These are phyloP conservation scores for Ctenicera cuprea DNA, from an alignment of 2,888 invertebrate genomes.

Conservation along the genomic window DNA sequence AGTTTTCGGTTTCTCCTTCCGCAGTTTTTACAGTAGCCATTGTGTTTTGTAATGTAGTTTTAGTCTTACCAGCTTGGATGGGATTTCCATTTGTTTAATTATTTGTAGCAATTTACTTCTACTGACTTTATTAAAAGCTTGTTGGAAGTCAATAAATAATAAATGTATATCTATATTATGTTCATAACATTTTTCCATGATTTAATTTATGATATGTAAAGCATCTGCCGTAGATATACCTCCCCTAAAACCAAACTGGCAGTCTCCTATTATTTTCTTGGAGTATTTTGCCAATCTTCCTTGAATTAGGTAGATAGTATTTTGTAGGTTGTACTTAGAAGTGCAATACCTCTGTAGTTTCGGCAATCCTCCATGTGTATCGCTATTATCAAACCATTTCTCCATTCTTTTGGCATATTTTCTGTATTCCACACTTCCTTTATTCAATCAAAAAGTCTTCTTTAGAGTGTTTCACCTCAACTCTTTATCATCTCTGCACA, in stretches of 20 bases:
- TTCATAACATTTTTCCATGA: neutral
- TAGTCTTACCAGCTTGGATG: too few relatives aligned
- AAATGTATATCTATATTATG: too few relatives aligned
- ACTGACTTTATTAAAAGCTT: too few relatives aligned
- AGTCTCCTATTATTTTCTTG: constrained; percentile 3
- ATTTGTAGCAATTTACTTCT: too few relatives aligned
- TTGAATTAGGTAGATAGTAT: constrained; percentile 15
- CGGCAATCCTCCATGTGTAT: neutral
- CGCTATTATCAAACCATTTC: neutral
- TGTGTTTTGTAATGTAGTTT: too few relatives aligned
- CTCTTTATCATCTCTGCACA: too few relatives aligned
- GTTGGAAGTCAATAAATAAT: too few relatives aligned
- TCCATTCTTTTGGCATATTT: constrained; percentile 16
- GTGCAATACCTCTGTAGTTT: constrained; percentile 8
- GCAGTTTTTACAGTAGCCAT: too few relatives aligned
- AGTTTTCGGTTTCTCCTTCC: too few relatives aligned
- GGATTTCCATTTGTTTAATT: too few relatives aligned
- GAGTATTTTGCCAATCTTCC: constrained; percentile 13
- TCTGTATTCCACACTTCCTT: neutral
- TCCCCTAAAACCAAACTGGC: constrained; percentile 11
- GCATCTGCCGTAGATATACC: constrained; percentile 13
- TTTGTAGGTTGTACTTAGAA: constrained; percentile 1
- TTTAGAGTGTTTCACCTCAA: too few relatives aligned
- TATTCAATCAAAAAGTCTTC: too few relatives aligned
- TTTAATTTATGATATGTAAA: constrained; percentile 6